Evolutionary conservation across 2,888 invertebrate species (phyloP).

Genomic region (Blastobasis adustella): DNA sequence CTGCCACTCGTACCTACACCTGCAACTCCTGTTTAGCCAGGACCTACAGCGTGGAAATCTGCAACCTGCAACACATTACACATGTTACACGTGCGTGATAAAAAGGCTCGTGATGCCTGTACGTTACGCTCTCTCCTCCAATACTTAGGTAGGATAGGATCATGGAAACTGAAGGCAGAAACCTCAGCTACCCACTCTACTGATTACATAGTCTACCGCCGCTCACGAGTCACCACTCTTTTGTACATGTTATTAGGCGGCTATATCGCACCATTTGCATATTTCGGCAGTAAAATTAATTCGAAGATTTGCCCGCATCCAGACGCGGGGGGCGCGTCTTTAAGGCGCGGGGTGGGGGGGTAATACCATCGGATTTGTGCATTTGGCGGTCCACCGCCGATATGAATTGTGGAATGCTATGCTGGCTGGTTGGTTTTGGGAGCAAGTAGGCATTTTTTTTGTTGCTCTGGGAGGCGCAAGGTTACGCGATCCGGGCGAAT

Average conservation of each 20-base stretch:
- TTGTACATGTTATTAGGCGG: conserved; percentile 75
- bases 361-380: conserved; percentile 66
- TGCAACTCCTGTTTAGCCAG: too few relatives aligned
- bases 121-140: too few relatives aligned
- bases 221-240: conserved; percentile 68
- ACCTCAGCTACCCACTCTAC: background rate
- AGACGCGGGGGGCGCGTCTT: conserved; percentile 25
- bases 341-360: conserved; percentile 26
- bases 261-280: conserved; percentile 73
- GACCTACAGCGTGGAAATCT: too few relatives aligned
- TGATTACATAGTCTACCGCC: conserved; percentile 30
- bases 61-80: too few relatives aligned
- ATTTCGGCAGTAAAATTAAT: conserved; percentile 76
- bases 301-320: conserved; percentile 75
- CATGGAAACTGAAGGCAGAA: background rate
- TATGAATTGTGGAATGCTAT: conserved; percentile 29
- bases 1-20: too few relatives aligned
- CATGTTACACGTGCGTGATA: too few relatives aligned
- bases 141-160: too few relatives aligned
- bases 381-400: conserved; percentile 48
- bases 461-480: background rate
- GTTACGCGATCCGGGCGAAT: background rate
- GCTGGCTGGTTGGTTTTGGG: too few relatives aligned
- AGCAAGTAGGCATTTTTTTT: background rate
- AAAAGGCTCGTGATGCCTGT: too few relatives aligned